Percentiles rank a stretch among this genome's conserved stretches.
These are phyloP conservation scores for Enteromius anoplus DNA, from an alignment of 2,797 vertebrate species.

Conservation along the genomic window DNA sequence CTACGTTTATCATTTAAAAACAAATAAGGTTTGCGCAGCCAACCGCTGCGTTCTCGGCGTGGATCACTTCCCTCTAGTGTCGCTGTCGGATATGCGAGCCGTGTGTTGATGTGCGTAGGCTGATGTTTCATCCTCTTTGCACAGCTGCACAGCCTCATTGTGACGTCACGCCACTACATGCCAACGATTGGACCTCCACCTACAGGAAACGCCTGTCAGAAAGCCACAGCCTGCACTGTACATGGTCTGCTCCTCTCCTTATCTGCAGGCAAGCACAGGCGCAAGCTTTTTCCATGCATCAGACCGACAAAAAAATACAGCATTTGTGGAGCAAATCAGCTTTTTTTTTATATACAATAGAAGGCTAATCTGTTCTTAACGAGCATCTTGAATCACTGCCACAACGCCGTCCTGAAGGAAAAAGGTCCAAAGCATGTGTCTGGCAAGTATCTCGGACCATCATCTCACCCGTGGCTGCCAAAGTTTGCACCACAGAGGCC, in stretches of 20 bases:
- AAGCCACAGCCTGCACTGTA: constrained; percentile 18
- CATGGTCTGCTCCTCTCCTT: constrained; percentile 29
- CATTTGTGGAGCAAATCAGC: background rate
- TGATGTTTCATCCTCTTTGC: constrained; percentile 12
- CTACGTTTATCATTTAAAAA: background rate
- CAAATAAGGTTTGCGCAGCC: background rate
- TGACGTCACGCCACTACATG: constrained; percentile 35
- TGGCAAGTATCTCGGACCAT: constrained; percentile 55
- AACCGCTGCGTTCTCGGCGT: background rate
- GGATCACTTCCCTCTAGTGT: constrained; percentile 1
- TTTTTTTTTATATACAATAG: background rate
- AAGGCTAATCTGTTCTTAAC: background rate
- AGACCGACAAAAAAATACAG: background rate
- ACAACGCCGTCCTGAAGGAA: constrained; percentile 20
- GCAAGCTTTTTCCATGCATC: background rate
- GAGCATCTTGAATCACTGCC: constrained; percentile 6
- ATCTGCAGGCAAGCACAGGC: constrained; percentile 9
- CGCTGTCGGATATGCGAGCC: background rate
- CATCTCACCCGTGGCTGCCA: constrained; percentile 58
- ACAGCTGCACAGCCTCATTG: constrained; percentile 34
- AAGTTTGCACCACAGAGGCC: constrained; percentile 50
- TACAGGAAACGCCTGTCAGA: constrained; percentile 40
- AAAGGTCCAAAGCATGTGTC: constrained; percentile 15
- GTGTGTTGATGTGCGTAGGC: constrained; percentile 23
- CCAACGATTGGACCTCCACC: constrained; percentile 25